phyloP scores from a whole-genome alignment of 2,888 invertebrate species.

The Caenorhabditis parvicauda region DNA sequence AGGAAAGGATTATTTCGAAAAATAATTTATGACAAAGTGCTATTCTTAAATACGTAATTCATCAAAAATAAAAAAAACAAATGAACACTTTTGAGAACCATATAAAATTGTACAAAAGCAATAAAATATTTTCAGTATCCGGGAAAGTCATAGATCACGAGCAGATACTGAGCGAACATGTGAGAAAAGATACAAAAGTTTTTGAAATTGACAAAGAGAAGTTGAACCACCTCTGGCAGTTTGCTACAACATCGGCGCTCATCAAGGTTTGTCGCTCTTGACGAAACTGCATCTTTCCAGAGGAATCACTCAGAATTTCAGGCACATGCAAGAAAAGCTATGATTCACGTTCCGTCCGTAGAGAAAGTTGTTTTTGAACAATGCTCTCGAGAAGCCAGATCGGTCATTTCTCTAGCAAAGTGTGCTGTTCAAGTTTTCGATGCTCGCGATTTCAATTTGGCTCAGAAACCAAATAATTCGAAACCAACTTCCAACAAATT shows the following conservation, averaged over 20 bases:
- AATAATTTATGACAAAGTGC: too few relatives aligned
- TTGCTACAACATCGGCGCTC: slow-evolving; percentile 37
- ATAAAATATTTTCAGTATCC: neutral
- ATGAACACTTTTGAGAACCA: neutral
- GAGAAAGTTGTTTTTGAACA: slow-evolving; percentile 48
- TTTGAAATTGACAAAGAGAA: slow-evolving; percentile 42
- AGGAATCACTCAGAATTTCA: slow-evolving; percentile 18
- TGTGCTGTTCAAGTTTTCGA: slow-evolving; percentile 41
- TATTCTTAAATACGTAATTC: too few relatives aligned
- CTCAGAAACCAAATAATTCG: neutral
- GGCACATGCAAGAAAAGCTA: slow-evolving; percentile 33
- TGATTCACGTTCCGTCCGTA: slow-evolving; percentile 26
- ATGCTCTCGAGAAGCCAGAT: slow-evolving; percentile 40
- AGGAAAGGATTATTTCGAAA: too few relatives aligned
- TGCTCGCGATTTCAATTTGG: slow-evolving; percentile 1
- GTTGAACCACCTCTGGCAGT: slow-evolving; percentile 42
- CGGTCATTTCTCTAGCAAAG: slow-evolving; percentile 42
- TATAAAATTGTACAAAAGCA: neutral
- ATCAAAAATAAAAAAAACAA: slow-evolving; percentile 1
- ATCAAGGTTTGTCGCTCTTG: slow-evolving; percentile 30
- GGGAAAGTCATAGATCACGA: neutral
- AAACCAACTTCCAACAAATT: too few relatives aligned
- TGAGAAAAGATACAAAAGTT: slow-evolving; percentile 13
- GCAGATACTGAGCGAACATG: neutral
- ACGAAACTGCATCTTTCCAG: slow-evolving; percentile 5